phyloP scores from a whole-genome alignment of 2,888 invertebrate genomes.

The Gerris lacustris region DNA sequence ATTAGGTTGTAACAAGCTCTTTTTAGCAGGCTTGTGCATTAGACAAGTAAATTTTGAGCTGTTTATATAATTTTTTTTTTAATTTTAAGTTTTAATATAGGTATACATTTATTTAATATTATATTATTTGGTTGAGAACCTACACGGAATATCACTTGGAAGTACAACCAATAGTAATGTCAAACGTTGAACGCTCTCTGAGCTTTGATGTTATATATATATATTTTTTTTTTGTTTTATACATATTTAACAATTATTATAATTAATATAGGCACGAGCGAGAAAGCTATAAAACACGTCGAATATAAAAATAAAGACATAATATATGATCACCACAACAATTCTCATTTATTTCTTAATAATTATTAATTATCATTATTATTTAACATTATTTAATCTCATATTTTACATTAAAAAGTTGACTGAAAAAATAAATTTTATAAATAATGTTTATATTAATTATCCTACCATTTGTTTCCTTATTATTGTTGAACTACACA shows the following conservation, averaged over 20 bases:
- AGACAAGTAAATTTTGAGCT: not conserved
- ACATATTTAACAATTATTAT: too few species aligned
- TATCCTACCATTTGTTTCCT: too few species aligned
- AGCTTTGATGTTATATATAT: not conserved
- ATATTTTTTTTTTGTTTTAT: slow-evolving; percentile 13
- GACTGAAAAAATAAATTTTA: not conserved
- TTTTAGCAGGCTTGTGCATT: not conserved
- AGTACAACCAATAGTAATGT: too few species aligned
- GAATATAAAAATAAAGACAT: slow-evolving; percentile 11
- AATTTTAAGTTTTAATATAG: not conserved
- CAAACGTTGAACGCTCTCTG: not conserved
- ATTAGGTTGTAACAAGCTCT: too few species aligned
- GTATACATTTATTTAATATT: not conserved
- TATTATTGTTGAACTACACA: too few species aligned
- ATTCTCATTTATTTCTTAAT: not conserved
- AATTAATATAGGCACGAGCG: slow-evolving; percentile 31
- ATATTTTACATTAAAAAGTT: not conserved
- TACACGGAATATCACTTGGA: too few species aligned
- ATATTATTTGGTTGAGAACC: not conserved
- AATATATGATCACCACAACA: slow-evolving; percentile 15
- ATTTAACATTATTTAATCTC: not conserved
- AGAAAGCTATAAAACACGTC: slow-evolving; percentile 21
- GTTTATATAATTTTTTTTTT: not conserved
- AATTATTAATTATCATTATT: not conserved
- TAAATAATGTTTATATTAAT: too few species aligned